Conservation (phyloP, 2,113 vertebrate genomes). For the Origma solitaria region DNA sequence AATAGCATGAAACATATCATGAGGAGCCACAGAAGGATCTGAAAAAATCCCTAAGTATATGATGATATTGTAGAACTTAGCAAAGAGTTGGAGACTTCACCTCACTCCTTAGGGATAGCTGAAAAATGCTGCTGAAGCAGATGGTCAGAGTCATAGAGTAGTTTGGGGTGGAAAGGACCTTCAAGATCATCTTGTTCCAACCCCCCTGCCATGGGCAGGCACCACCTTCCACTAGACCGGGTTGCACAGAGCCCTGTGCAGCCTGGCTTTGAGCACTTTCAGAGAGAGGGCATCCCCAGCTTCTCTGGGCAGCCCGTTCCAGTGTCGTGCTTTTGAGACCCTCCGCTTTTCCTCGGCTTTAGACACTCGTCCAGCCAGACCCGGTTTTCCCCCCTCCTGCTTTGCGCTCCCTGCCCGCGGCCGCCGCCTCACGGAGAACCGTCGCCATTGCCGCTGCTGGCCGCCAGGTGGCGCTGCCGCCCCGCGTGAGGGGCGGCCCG, state of each 20-base stretch:
- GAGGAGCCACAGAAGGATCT: not conserved
- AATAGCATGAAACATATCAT: not conserved
- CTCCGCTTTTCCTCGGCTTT: not conserved
- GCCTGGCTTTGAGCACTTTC: not conserved
- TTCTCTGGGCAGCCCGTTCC: not conserved
- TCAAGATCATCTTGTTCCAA: not conserved
- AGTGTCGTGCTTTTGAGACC: not conserved
- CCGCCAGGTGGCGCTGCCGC: not conserved
- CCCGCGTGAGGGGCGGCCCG: not conserved
- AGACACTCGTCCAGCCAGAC: rapidly evolving
- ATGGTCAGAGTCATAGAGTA: not conserved
- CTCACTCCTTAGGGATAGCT: not conserved
- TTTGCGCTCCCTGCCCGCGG: rapidly evolving
- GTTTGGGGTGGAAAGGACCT: not conserved
- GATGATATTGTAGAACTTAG: not conserved
- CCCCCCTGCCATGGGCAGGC: not conserved
- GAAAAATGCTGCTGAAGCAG: not conserved
- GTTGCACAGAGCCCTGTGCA: not conserved
- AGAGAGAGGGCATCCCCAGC: not conserved
- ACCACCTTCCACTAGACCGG: not conserved
- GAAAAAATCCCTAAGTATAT: not conserved
- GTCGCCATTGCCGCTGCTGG: not conserved
- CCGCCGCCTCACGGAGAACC: not conserved
- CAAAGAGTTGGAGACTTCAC: not conserved
- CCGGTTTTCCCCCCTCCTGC: rapidly evolving